Base-by-base conservation (phyloP, 2,888 invertebrate genomes). In the Candidula unifasciata region DNA sequence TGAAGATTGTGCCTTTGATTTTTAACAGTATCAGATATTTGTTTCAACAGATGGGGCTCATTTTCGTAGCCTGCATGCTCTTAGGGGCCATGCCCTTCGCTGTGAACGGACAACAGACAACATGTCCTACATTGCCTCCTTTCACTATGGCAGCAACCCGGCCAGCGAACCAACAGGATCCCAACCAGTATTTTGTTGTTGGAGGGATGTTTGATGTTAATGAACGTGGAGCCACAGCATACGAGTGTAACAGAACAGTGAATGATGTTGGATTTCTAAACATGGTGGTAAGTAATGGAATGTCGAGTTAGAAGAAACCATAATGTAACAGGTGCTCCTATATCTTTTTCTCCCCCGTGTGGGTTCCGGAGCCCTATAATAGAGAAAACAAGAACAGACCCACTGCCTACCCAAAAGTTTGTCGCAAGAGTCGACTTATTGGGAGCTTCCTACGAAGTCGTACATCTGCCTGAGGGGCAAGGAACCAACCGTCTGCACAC, bases 121-220 rank as follows among this genome's bases (percentile, higher is more conserved):
- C 57, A 80, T 80, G 80, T 30, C 24, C 27, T n/a, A n/a, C n/a
- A 6, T 30, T 30, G 13, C 44, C 27, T n/a, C 35, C 21, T 37
- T 82, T 76, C 74, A 68, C 37, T n/a, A 24, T 37, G 52, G 77
- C 76, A 54, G 90, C 90, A 35, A 79, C 83, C 0, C 77, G 82
- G 0, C 80, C 84, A 2, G 52, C 52, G 0, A 86, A 80, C 37
- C 85, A 78, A 0, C 77, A 52, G 0, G 77, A 83, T 3, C 85
- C 86, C 24, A 74, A 87, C 6, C 89, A 91, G 78, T 90, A 90
- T 74, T 92, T 91, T 81, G 78, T 81, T 18, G 87, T 93, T n/a
- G 92, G 91, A 8, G 92, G 91, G 2, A 80, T 92, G 76, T 91
- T 92, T 84, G 90, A 89, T 18, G 87, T 92, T n/a, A 91, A 89